These are phyloP conservation scores for Drosophila littoralis DNA, from an alignment of 1,140 invertebrate genomes.

Conservation along the genomic window DNA sequence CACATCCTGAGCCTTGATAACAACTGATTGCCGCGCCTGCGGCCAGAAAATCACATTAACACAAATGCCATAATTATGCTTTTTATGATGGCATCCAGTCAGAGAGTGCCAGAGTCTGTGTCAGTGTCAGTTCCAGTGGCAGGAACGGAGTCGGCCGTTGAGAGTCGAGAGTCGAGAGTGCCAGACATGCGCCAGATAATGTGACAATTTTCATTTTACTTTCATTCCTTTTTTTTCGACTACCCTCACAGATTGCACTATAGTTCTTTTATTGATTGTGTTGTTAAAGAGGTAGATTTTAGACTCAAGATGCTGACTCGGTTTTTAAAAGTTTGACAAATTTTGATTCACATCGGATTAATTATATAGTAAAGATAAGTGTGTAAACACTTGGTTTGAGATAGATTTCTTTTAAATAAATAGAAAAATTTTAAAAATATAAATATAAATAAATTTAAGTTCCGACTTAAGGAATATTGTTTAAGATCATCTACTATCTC, in stretches of 20 bases:
- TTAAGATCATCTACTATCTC: background rate
- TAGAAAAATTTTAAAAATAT: background rate
- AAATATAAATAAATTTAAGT: background rate
- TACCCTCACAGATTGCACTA: background rate
- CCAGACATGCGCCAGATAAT: conserved; percentile 24
- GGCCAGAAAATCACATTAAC: conserved; percentile 72
- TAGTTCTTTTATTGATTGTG: too few relatives aligned
- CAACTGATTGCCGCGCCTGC: conserved; percentile 53
- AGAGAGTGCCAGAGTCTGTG: conserved; percentile 25
- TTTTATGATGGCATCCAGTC: conserved; percentile 52
- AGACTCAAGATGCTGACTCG: background rate
- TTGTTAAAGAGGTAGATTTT: too few relatives aligned
- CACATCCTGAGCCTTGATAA: conserved; percentile 46
- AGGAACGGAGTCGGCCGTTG: background rate
- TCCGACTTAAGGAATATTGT: too few relatives aligned
- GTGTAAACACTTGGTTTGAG: too few relatives aligned
- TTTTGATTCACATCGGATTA: too few relatives aligned
- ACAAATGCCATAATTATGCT: conserved; percentile 71
- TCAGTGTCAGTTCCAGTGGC: background rate
- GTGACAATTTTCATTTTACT: background rate
- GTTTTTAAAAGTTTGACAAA: too few relatives aligned
- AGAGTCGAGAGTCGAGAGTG: conserved; percentile 6
- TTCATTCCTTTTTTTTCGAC: background rate
- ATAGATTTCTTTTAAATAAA: too few relatives aligned
- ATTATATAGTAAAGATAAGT: too few relatives aligned